Evolutionary conservation across 2,113 vertebrate genomes (phyloP), one percentile per base, ranked within the genome.

Genomic region (Tachysurus vachellii): DNA sequence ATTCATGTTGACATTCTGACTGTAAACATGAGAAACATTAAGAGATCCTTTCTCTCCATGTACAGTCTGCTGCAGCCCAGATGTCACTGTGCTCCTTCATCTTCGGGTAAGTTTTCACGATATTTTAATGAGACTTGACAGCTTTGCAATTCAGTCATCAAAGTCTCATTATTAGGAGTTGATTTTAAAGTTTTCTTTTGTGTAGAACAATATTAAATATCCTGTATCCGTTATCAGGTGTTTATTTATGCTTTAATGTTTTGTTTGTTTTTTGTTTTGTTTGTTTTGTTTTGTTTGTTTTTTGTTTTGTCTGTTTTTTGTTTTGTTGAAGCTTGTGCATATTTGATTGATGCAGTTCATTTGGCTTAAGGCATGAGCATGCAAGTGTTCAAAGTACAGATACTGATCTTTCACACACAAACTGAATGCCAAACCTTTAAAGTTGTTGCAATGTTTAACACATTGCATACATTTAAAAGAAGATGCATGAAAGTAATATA

Each of bases 11-110:
- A 26, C 54, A 31, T 14, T 19, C 17, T 79, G 73, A 62, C 28
- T 53, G 8, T 85, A 23, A 79, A 26, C 47, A 68, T 86, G 85
- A 68, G 75, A 16, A 80, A 23, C 77, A 44, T 86, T 0, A 70
- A 50, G 50, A 42, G 61, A 31, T 42, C 76, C 28, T 70, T 16
- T 17, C 3, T 44, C 9, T 3, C 50, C 31, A 0, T 80, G 13
- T 8, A 47, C 21, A 54, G 23, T 31, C 23, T 86, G 6, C 42
- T 86, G 62, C 76, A 80, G 17, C 4, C 50, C 9, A 80, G 14
- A 54, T n/a, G 13, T 11, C 47, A 5, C 26, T 16, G 21, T 53
- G n/a, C 54, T 56, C 44, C 36, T 73, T 56, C 75, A 54, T 54
- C 44, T 11, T 10, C 50, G 2, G 85, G 85, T 86, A 86, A 80